Conservation (phyloP, 2,797 vertebrate genomes). For the Manis pentadactyla region DNA sequence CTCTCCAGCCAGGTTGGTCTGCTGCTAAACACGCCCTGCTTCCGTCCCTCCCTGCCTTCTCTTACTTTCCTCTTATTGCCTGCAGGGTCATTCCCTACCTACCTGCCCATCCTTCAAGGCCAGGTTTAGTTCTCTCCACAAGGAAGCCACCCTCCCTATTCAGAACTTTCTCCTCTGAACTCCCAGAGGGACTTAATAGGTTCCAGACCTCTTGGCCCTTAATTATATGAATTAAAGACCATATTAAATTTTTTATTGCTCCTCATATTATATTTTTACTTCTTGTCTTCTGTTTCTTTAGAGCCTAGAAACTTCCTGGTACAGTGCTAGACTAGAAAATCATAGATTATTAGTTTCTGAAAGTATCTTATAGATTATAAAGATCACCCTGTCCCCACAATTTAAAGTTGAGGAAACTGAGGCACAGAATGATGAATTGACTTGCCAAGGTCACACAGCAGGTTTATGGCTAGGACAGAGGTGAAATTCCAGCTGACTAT, state of each 20-base stretch:
- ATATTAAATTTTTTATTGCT: not conserved
- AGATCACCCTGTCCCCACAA: not conserved
- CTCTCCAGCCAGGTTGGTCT: not conserved
- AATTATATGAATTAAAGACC: not conserved
- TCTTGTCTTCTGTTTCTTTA: not conserved
- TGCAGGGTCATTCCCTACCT: not conserved
- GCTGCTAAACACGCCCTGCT: not conserved
- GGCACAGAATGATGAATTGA: not conserved
- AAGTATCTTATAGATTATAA: not conserved
- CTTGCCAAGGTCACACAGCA: conserved; percentile 33
- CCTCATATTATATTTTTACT: not conserved
- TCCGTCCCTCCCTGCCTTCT: not conserved
- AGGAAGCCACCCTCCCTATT: not conserved
- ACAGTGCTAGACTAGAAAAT: not conserved
- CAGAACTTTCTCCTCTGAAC: not conserved
- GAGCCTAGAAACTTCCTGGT: not conserved
- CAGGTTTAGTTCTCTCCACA: not conserved
- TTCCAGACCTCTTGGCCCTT: not conserved
- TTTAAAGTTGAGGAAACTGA: not conserved
- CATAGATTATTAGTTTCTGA: not conserved
- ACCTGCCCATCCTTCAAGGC: not conserved
- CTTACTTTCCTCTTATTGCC: not conserved
- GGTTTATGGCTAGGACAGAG: not conserved
- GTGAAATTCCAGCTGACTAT: not conserved
- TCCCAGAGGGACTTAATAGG: not conserved